A percentile compares a stretch with the other conserved stretches of the same genome.
Conservation (phyloP, 2,113 vertebrate genomes). For the Fregetta grallaria region DNA sequence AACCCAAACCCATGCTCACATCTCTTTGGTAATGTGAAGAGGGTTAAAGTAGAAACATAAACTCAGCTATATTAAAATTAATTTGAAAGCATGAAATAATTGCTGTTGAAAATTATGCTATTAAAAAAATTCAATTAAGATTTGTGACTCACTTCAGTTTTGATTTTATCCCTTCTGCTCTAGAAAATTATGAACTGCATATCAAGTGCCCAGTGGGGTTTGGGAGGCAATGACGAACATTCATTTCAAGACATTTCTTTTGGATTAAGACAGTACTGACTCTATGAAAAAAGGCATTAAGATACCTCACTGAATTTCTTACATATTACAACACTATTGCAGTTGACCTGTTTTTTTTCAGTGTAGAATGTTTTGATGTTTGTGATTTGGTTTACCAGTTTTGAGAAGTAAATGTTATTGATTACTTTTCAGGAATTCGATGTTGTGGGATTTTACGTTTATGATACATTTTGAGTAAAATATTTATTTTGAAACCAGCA, state of each 20-base stretch:
- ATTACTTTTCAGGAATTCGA: neutral
- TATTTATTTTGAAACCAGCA: neutral
- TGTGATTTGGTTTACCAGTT: neutral
- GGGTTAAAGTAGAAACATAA: neutral
- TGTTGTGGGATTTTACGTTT: neutral
- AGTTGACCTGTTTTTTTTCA: neutral
- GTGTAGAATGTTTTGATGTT: neutral
- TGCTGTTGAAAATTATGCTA: slow-evolving; percentile 3
- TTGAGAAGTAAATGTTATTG: neutral
- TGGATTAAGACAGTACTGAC: neutral
- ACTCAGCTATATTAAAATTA: neutral
- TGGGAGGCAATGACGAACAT: neutral
- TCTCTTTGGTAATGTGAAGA: neutral
- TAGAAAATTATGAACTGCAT: neutral
- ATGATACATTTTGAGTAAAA: neutral
- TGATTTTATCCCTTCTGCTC: slow-evolving; percentile 48
- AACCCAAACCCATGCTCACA: neutral
- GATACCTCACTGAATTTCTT: neutral
- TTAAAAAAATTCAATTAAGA: slow-evolving; percentile 36
- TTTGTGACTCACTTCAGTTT: slow-evolving; percentile 17
- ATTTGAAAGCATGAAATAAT: slow-evolving; percentile 21
- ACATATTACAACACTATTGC: neutral
- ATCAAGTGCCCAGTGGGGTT: neutral
- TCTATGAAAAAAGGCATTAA: neutral
- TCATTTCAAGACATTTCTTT: neutral